These are phyloP conservation scores for Rhynchophorus ferrugineus DNA, from an alignment of 1,140 invertebrate genomes.

Conservation along the genomic window DNA sequence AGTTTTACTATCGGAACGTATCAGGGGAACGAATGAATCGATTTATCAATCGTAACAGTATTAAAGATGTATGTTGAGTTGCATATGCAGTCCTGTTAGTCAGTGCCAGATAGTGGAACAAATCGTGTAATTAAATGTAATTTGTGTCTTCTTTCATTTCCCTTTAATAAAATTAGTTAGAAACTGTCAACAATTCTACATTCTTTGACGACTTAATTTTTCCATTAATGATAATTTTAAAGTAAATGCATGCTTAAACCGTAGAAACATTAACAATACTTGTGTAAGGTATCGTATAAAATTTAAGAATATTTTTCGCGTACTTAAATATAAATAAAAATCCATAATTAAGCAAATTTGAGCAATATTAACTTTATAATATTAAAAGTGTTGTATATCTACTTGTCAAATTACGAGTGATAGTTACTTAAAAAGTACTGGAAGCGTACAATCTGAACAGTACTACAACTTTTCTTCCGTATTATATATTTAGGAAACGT, in stretches of 20 bases:
- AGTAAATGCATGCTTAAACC: conserved; percentile 19
- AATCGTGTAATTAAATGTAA: too few species aligned
- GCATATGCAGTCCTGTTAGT: too few species aligned
- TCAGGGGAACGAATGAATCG: too few species aligned
- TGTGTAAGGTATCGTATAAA: conserved; percentile 13
- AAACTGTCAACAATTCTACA: too few species aligned
- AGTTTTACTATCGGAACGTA: too few species aligned
- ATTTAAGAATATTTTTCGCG: conserved; percentile 16
- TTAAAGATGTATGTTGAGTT: too few species aligned
- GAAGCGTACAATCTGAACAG: conserved; percentile 14
- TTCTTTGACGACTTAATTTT: conserved; percentile 21
- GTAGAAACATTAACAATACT: conserved; percentile 8
- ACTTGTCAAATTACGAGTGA: conserved; percentile 42
- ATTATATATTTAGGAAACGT: conserved; percentile 12
- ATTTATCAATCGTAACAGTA: too few species aligned
- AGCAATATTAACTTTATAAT: conserved; percentile 40
- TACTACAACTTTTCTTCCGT: conserved; percentile 10
- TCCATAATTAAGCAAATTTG: conserved; percentile 22
- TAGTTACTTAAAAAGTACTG: conserved; percentile 23
- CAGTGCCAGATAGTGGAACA: too few species aligned
- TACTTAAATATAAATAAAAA: conserved; percentile 11
- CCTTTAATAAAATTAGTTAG: too few species aligned
- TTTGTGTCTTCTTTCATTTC: too few species aligned
- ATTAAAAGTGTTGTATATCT: conserved; percentile 31
- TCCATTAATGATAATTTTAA: conserved; percentile 27